Evolutionary conservation across 2,888 invertebrate species (phyloP).

Genomic region (Furcula furcula): DNA sequence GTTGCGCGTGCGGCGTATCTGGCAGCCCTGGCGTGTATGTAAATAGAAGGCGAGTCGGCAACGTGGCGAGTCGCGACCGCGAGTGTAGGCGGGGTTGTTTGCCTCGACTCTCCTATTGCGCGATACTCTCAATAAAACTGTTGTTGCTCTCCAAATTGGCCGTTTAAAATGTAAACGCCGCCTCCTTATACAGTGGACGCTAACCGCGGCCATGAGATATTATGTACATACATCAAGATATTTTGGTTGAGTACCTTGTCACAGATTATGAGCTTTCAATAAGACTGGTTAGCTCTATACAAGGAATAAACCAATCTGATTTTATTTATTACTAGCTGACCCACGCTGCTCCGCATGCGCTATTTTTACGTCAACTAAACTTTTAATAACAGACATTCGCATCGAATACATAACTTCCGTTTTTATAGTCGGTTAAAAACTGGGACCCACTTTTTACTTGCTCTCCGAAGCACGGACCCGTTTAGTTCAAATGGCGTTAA

Average conservation of each 20-base stretch:
- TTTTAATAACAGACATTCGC: too few species aligned
- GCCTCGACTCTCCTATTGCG: conserved; percentile 72
- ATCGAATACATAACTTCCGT: too few species aligned
- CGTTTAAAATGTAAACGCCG: conserved; percentile 47
- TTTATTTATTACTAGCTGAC: too few species aligned
- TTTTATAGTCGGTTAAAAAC: too few species aligned
- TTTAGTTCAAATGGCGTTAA: too few species aligned
- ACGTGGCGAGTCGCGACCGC: conserved; percentile 34
- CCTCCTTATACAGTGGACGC: conserved; percentile 34
- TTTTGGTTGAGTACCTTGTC: conserved; percentile 24
- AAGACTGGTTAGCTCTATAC: too few species aligned
- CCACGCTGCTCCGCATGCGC: too few species aligned
- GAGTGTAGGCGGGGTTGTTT: conserved; percentile 71
- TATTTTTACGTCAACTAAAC: too few species aligned
- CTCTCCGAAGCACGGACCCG: too few species aligned
- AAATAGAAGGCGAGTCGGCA: conserved; percentile 40
- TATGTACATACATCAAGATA: conserved; percentile 19
- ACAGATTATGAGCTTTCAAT: conserved; percentile 16
- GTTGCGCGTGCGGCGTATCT: conserved; percentile 14
- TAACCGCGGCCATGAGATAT: conserved; percentile 24
- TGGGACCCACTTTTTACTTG: too few species aligned
- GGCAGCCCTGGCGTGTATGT: conserved; percentile 41
- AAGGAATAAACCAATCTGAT: too few species aligned
- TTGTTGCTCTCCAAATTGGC: conserved; percentile 60
- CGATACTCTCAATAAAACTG: conserved; percentile 70